These are phyloP conservation scores for Calameuta filiformis DNA, from an alignment of 2,888 invertebrate species.

Conservation along the genomic window DNA sequence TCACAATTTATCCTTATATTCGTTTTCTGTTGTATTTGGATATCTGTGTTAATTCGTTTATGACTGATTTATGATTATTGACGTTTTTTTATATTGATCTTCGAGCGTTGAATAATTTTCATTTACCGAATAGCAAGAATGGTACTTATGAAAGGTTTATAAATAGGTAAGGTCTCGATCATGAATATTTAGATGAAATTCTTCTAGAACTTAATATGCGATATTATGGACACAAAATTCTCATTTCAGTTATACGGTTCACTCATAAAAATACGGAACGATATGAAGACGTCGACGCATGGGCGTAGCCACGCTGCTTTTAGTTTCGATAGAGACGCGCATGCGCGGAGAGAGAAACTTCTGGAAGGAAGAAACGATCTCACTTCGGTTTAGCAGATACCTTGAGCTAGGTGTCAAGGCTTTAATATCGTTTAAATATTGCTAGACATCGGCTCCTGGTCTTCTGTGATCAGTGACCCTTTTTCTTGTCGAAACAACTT, in stretches of 20 bases:
- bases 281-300: neutral
- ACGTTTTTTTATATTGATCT: neutral
- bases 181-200: neutral
- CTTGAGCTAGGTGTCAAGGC: neutral
- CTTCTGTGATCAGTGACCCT: neutral
- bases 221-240: neutral
- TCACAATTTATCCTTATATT: neutral
- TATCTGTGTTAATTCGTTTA: neutral
- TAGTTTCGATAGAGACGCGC: constrained; percentile 8
- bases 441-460: neutral
- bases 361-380: constrained; percentile 12
- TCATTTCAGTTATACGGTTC: neutral
- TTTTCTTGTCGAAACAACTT: neutral
- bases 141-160: neutral
- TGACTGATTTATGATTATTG: neutral
- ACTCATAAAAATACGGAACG: neutral
- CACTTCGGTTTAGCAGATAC: neutral
- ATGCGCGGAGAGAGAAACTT: constrained; percentile 23
- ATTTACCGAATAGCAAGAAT: neutral
- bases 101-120: neutral
- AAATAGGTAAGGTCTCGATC: neutral
- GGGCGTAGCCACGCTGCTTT: neutral
- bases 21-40: neutral
- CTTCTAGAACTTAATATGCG: neutral
- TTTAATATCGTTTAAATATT: neutral